Evolutionary conservation across 2,113 vertebrate species (phyloP), one percentile per base, ranked within the genome.

Genomic region (Hippocampus guttulatus): DNA sequence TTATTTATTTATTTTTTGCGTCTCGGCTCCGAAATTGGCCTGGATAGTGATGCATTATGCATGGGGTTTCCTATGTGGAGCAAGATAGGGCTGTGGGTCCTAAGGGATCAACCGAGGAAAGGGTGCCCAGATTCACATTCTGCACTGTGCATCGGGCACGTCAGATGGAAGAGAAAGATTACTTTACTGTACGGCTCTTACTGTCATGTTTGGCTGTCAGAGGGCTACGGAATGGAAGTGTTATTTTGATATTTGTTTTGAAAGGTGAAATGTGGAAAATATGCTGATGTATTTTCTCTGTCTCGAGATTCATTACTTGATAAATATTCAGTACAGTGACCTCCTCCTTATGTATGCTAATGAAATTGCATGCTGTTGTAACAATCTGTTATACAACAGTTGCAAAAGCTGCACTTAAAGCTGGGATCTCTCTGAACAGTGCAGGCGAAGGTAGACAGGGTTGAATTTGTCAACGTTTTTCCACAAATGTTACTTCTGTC

Each of bases 41-140:
- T 80, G 73, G 80, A 70, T 79, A 69, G 74, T 84, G 79, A 84
- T 91, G 83, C 84, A 90, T 90, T 81, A 87, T 88, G 73, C 81
- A 89, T 90, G 51, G 80, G 79, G 77, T 73, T 88, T 86, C 82
- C 82, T 77, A 79, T 85, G 83, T 80, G 82, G 74, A 79, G 73
- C 79, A 81, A 80, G 81, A 87, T 80, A 86, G 82, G 75, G 69
- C 84, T 86, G 78, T 45, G 51, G 79, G 83, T 89, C 89, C 84
- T 79, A 18, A 64, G 87, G 85, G 83, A 88, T 80, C 77, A 81
- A 75, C 38, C 51, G 8, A 70, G 78, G 73, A 83, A 81, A 79
- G 73, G 83, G 81, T 85, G 81, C 82, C 82, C 81, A 82, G 75
- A 85, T 85, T 85, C 67, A 10, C 64, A 75, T 77, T 80, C 72